Base-by-base conservation (phyloP, 1,140 invertebrate genomes). In the Tetramorium alpestre region DNA sequence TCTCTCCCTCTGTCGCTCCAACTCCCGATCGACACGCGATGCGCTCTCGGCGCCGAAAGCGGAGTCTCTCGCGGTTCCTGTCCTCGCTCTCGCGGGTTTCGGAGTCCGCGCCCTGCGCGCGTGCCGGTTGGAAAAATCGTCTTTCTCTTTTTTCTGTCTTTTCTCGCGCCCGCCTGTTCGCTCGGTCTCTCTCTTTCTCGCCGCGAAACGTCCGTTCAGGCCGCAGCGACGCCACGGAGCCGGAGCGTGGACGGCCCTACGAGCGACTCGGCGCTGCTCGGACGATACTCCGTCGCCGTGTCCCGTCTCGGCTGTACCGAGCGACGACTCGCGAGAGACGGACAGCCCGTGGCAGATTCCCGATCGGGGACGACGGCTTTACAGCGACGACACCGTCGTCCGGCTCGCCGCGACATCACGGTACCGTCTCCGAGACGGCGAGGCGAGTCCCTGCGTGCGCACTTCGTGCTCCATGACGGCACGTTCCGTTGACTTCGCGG, bases 361-460 rank as follows among this genome's bases (percentile, higher is more conserved):
- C 70, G 16, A 41, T 38, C 33, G 3, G 3, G 38, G n/a, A 44
- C 33, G 62, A 65, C 25, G 58, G 49, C 41, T 8, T 49, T 11
- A 70, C 16, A 0, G 16, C 28, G 41, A 54, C 13, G 41, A 54
- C 13, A n/a, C 18, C 56, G 33, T 60, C 18, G n/a, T 16, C 16
- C 54, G 54, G 58, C 44, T 51, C 16, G n/a, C 47, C 77, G 77
- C 28, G 62, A 54, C 47, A 41, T 70, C 78, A n/a, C 67, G 78
- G 65, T 1, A 28, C 4, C 78, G 62, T 77, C 25, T 38, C 33
- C 22, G 56, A 49, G 62, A 77, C 41, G 44, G 47, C 25, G 33
- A 25, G 28, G 69, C 67, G 69, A 41, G 11, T 58, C 8, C 49
- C 10, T 28, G 38, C 58, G 49, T 77, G 13, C 49, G 18, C 75